Percentiles rank a stretch among this genome's conserved stretches.
phyloP scores from a whole-genome alignment of 1,140 invertebrate species.

The Drosophila fuyamai region DNA sequence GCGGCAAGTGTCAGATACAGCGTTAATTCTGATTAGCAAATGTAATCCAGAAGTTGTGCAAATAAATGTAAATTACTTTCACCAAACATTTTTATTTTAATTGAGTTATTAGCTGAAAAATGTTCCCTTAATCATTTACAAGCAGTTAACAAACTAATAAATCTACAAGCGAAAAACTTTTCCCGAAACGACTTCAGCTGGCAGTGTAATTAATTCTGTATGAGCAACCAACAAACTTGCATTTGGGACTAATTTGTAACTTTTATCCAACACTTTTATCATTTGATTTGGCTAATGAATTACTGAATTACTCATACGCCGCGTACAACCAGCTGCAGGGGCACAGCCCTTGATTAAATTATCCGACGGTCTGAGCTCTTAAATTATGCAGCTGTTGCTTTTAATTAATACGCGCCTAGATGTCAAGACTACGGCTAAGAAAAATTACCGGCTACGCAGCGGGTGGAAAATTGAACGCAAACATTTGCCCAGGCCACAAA shows the following conservation, averaged over 20 bases:
- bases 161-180: slow-evolving; percentile 16
- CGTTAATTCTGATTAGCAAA: slow-evolving; percentile 31
- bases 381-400: slow-evolving; percentile 56
- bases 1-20: slow-evolving; percentile 21
- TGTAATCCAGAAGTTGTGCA: neutral
- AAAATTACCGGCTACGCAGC: slow-evolving; percentile 43
- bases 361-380: slow-evolving; percentile 25
- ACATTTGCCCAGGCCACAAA: slow-evolving; percentile 4
- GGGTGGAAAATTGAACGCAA: slow-evolving; percentile 34
- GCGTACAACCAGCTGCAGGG: slow-evolving; percentile 17
- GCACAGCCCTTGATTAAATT: slow-evolving; percentile 66
- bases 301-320: slow-evolving; percentile 63
- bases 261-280: slow-evolving; percentile 33
- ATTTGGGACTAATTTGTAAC: slow-evolving; percentile 35
- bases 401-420: slow-evolving; percentile 72
- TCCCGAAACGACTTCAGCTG: neutral
- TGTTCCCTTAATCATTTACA: slow-evolving; percentile 4
- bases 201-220: slow-evolving; percentile 58
- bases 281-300: slow-evolving; percentile 50
- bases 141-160: slow-evolving; percentile 9
- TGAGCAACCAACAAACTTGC: slow-evolving; percentile 23
- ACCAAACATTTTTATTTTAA: too few relatives aligned
- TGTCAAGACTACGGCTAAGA: slow-evolving; percentile 34
- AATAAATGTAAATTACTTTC: slow-evolving; percentile 9
- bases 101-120: slow-evolving; percentile 1